Percentiles rank a stretch among this genome's conserved stretches.
These are phyloP conservation scores for Drosophila crucigera DNA, from an alignment of 2,888 invertebrate genomes.

Conservation along the genomic window DNA sequence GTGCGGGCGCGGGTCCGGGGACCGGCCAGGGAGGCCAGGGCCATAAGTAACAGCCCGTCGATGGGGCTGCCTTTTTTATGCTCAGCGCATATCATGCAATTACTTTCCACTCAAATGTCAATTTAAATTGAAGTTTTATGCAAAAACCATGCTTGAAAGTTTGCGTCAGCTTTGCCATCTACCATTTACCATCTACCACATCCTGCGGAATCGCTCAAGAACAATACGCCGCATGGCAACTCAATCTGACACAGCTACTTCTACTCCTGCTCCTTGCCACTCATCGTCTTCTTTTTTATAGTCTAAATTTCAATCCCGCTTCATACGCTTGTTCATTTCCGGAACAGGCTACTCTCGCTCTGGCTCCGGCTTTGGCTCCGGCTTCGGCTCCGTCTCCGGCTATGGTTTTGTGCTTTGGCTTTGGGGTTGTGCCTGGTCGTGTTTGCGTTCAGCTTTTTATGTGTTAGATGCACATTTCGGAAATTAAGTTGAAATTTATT, in stretches of 20 bases:
- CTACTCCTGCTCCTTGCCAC: neutral
- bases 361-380: neutral
- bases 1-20: neutral
- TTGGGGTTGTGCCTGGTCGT: conserved; percentile 25
- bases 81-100: conserved; percentile 79
- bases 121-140: conserved; percentile 82
- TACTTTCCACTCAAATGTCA: conserved; percentile 82
- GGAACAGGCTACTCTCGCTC: conserved; percentile 41
- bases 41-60: conserved; percentile 61
- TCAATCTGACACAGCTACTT: conserved; percentile 56
- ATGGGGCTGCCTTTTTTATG: conserved; percentile 72
- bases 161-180: conserved; percentile 43
- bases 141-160: conserved; percentile 81
- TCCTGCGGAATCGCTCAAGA: conserved; percentile 40
- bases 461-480: conserved; percentile 82
- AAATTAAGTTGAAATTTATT: conserved; percentile 81
- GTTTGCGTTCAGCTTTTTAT: conserved; percentile 70
- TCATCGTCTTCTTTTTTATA: conserved; percentile 6
- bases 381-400: neutral
- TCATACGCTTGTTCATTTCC: conserved; percentile 55
- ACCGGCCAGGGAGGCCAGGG: conserved; percentile 8
- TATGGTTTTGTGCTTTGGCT: conserved; percentile 8
- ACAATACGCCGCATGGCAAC: conserved; percentile 68
- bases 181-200: neutral
- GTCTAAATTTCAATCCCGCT: conserved; percentile 42